Conservation (phyloP, 2,888 invertebrate genomes). For the Trilocha varians region DNA sequence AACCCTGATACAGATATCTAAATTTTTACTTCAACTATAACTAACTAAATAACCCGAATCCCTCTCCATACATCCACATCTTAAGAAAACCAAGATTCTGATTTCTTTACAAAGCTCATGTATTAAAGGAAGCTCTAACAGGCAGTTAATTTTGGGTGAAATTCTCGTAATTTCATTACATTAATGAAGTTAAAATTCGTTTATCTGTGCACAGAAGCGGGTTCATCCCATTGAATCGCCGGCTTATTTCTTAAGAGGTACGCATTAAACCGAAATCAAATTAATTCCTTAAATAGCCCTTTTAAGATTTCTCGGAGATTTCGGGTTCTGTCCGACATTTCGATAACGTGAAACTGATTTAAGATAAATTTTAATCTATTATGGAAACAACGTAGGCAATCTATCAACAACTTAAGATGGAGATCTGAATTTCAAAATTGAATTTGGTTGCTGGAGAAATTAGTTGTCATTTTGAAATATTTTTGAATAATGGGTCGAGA, state of each 20-base stretch:
- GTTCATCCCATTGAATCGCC: constrained; percentile 16
- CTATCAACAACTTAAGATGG: too few species aligned
- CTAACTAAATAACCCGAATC: constrained; percentile 6
- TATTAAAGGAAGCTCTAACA: constrained; percentile 45
- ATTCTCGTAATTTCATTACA: constrained; percentile 59
- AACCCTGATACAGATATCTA: too few species aligned
- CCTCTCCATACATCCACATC: constrained; percentile 21
- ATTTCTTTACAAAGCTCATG: constrained; percentile 50
- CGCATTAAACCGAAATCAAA: constrained; percentile 22
- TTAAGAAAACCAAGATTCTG: constrained; percentile 17
- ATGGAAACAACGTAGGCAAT: too few species aligned
- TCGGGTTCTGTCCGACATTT: background rate
- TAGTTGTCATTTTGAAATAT: too few species aligned
- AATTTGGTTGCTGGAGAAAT: too few species aligned
- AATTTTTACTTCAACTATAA: too few species aligned
- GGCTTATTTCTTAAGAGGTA: constrained; percentile 25
- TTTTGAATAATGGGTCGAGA: too few species aligned
- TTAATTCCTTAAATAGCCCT: constrained; percentile 9
- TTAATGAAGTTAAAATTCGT: constrained; percentile 50
- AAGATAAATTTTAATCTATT: too few species aligned
- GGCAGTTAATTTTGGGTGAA: constrained; percentile 52
- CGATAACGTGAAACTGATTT: background rate
- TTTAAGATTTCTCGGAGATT: background rate
- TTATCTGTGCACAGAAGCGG: constrained; percentile 33
- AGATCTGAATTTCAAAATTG: too few species aligned